Percentiles rank a stretch among this genome's conserved stretches.
phyloP scores from a whole-genome alignment of 2,797 vertebrate genomes.

The Pterois miles region DNA sequence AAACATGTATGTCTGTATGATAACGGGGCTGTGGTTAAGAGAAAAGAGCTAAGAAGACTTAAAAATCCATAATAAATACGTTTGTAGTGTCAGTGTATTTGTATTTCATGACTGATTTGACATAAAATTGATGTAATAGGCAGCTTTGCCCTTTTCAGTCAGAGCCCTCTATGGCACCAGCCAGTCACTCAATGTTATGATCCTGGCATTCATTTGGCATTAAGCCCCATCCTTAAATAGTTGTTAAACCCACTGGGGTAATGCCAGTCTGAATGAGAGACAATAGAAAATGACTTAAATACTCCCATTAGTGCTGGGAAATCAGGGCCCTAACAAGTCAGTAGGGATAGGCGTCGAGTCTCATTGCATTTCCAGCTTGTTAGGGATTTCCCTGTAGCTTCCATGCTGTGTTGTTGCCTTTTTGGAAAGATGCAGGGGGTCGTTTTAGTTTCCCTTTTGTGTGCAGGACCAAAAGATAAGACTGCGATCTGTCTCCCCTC shows the following conservation, averaged over 20 bases:
- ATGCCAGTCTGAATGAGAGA: slow-evolving; percentile 74
- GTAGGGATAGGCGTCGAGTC: slow-evolving; percentile 72
- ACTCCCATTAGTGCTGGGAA: slow-evolving; percentile 77
- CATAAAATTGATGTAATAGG: slow-evolving; percentile 71
- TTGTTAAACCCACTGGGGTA: slow-evolving; percentile 70
- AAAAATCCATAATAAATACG: slow-evolving; percentile 15
- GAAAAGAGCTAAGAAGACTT: background rate
- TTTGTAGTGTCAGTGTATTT: slow-evolving; percentile 48
- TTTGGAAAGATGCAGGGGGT: slow-evolving; percentile 60
- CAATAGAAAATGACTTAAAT: slow-evolving; percentile 83
- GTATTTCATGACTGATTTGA: slow-evolving; percentile 67
- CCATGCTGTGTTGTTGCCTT: slow-evolving; percentile 77
- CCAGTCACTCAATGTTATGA: slow-evolving; percentile 76
- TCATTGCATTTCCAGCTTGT: slow-evolving; percentile 81
- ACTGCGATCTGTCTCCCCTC: background rate
- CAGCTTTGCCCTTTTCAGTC: slow-evolving; percentile 75
- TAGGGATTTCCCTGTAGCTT: slow-evolving; percentile 73
- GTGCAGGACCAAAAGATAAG: slow-evolving; percentile 37
- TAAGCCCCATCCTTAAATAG: slow-evolving; percentile 73
- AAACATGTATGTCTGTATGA: slow-evolving; percentile 12
- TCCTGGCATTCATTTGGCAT: slow-evolving; percentile 77
- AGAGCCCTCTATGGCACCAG: slow-evolving; percentile 65
- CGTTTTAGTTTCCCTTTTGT: slow-evolving; percentile 43
- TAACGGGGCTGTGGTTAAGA: background rate
- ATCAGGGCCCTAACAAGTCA: slow-evolving; percentile 82